phyloP scores from a whole-genome alignment of 2,797 vertebrate species.

The Gadopsis marmoratus region DNA sequence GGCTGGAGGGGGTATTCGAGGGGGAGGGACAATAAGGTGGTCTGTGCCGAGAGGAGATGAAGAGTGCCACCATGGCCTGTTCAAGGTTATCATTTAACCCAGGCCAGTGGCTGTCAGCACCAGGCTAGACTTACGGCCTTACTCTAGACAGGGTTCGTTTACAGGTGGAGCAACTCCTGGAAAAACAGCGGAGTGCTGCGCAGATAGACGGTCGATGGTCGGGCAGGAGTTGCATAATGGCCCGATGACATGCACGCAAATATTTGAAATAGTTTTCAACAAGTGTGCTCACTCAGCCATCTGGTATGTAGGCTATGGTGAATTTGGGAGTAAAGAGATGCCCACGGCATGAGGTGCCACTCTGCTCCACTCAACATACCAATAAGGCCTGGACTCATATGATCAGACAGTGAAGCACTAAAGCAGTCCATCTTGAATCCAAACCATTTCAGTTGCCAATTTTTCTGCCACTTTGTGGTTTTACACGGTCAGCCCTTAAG shows the following conservation, averaged over 20 bases:
- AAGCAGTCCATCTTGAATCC: slow-evolving; percentile 44
- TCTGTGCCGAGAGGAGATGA: slow-evolving; percentile 85
- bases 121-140: slow-evolving; percentile 86
- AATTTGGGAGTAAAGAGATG: slow-evolving; percentile 38
- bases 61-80: slow-evolving; percentile 83
- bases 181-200: slow-evolving; percentile 40
- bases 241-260: slow-evolving; percentile 42
- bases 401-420: slow-evolving; percentile 43
- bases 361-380: slow-evolving; percentile 31
- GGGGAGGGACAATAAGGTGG: slow-evolving; percentile 85
- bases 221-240: slow-evolving; percentile 47
- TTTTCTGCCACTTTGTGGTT: slow-evolving; percentile 66
- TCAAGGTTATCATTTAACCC: slow-evolving; percentile 90
- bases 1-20: slow-evolving; percentile 77
- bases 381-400: slow-evolving; percentile 21
- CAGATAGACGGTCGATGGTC: slow-evolving; percentile 48
- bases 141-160: slow-evolving; percentile 79
- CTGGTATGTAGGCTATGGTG: slow-evolving; percentile 15
- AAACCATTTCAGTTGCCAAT: slow-evolving; percentile 37
- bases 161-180: slow-evolving; percentile 73
- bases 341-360: background rate
- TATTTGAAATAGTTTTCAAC: slow-evolving; percentile 65
- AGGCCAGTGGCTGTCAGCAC: slow-evolving; percentile 85
- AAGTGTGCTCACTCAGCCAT: slow-evolving; percentile 26
- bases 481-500: slow-evolving; percentile 48